Evolutionary conservation across 2,113 vertebrate genomes (phyloP).

Genomic region (Motacilla alba): DNA sequence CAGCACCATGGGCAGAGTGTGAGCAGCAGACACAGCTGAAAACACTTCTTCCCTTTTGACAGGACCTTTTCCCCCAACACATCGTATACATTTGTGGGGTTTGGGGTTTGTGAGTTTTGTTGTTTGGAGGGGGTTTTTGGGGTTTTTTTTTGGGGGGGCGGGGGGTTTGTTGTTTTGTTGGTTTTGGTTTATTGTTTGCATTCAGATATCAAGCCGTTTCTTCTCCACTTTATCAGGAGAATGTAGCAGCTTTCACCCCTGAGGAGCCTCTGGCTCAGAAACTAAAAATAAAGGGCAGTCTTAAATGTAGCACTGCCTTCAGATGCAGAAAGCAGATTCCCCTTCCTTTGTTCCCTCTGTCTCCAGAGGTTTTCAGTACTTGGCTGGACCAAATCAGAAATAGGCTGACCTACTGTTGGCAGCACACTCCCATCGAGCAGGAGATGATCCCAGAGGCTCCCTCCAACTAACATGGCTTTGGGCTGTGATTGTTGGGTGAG

Average conservation of each 20-base stretch:
- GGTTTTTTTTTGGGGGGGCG: too few species aligned
- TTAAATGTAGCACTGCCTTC: neutral
- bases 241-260: neutral
- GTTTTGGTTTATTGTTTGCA: neutral
- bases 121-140: neutral
- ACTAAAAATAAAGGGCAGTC: neutral
- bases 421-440: neutral
- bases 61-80: neutral
- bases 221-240: neutral
- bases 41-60: neutral
- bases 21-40: neutral
- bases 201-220: neutral
- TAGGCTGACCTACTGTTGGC: neutral
- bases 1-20: neutral
- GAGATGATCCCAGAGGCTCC: neutral
- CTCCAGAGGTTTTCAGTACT: neutral
- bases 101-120: rapidly evolving
- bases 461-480: neutral
- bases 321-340: neutral
- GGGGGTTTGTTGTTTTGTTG: neutral
- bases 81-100: neutral
- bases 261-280: neutral
- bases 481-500: neutral
- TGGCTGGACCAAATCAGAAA: neutral
- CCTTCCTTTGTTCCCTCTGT: neutral